These are phyloP conservation scores for Coturnix japonica DNA, from an alignment of 2,113 vertebrate species.

Conservation along the genomic window DNA sequence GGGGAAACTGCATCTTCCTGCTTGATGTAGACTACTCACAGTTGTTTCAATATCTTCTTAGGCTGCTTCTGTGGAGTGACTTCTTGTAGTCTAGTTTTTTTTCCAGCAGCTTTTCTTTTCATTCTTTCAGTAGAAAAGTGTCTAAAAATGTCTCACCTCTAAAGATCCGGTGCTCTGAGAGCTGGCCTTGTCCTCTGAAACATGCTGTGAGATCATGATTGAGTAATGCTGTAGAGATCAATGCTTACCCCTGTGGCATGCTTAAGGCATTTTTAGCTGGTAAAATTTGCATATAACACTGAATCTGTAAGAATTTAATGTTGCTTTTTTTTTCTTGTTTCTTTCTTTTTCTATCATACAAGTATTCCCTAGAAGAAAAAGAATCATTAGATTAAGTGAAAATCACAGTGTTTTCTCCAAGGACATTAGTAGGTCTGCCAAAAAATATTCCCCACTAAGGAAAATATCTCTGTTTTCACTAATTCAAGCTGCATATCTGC, in stretches of 20 bases:
- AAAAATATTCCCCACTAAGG: background rate
- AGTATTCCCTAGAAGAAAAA: background rate
- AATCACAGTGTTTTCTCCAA: background rate
- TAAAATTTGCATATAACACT: conserved; percentile 4
- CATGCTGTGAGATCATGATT: background rate
- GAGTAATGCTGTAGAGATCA: background rate
- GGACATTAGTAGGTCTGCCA: background rate
- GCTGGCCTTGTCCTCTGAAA: background rate
- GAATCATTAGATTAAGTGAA: background rate
- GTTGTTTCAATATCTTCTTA: background rate
- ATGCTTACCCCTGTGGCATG: background rate
- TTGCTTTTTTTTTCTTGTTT: too few species aligned
- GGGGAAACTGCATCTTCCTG: background rate
- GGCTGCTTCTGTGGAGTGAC: background rate
- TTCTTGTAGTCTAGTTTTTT: background rate
- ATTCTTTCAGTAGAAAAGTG: background rate
- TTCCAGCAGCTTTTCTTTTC: background rate
- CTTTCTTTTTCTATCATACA: background rate
- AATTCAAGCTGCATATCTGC: background rate
- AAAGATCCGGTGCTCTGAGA: background rate
- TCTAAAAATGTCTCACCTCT: background rate
- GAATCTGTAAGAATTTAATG: background rate
- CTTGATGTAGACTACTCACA: background rate
- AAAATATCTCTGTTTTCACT: background rate
- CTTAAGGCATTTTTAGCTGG: background rate